Evolutionary conservation across 1,140 invertebrate species (phyloP).

Genomic region (Calliopsis andreniformis): DNA sequence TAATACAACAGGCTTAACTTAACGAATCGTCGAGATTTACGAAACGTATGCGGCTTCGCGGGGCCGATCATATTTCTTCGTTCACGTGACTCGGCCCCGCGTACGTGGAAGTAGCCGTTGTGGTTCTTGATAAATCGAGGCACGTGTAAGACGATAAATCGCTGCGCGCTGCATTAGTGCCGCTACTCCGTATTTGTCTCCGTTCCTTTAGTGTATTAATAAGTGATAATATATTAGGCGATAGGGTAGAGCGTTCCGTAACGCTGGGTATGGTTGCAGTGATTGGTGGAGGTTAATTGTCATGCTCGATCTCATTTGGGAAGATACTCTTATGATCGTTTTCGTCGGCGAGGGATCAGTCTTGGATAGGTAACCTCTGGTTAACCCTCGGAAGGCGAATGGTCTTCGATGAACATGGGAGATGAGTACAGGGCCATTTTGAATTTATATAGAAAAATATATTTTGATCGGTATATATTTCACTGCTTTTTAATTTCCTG

Average conservation of each 20-base stretch:
- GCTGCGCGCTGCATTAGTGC: conserved; percentile 45
- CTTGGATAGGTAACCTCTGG: too few relatives aligned
- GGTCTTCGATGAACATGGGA: too few relatives aligned
- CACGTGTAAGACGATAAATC: conserved; percentile 63
- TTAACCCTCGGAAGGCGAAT: too few relatives aligned
- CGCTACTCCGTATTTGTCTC: conserved; percentile 64
- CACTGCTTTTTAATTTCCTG: too few relatives aligned
- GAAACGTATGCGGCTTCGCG: conserved; percentile 60
- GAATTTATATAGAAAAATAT: too few relatives aligned
- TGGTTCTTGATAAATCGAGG: conserved; percentile 63
- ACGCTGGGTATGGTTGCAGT: conserved; percentile 5
- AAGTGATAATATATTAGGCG: conserved; percentile 55
- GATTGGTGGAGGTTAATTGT: conserved; percentile 21
- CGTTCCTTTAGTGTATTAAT: conserved; percentile 59
- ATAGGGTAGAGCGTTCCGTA: neutral
- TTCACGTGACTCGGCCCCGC: conserved; percentile 47
- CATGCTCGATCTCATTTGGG: conserved; percentile 6
- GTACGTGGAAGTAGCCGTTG: conserved; percentile 45
- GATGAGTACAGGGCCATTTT: too few relatives aligned
- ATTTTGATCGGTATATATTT: too few relatives aligned
- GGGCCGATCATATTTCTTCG: conserved; percentile 63
- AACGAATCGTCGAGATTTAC: conserved; percentile 67
- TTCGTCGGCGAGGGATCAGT: too few relatives aligned
- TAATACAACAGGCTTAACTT: conserved; percentile 64
- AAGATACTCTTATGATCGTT: too few relatives aligned